Evolutionary conservation across 2,113 vertebrate genomes (phyloP).

Genomic region (Aleadryas rufinucha): DNA sequence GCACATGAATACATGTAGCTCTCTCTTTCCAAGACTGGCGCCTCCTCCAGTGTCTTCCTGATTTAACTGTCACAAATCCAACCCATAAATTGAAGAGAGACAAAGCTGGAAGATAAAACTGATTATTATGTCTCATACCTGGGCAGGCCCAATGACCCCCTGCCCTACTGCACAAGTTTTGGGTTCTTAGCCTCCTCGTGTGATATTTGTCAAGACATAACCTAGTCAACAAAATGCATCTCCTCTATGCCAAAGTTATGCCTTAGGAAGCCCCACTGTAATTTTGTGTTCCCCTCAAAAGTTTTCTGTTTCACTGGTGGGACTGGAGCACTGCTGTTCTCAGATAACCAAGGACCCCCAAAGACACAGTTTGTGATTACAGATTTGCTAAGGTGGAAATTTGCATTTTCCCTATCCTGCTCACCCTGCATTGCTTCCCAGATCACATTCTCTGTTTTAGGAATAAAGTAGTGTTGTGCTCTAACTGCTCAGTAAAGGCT

Average conservation of each 20-base stretch:
- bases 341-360: background rate
- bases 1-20: background rate
- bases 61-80: background rate
- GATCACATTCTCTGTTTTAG: background rate
- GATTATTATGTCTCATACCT: background rate
- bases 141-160: background rate
- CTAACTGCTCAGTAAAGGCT: background rate
- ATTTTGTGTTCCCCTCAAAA: background rate
- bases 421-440: background rate
- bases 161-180: background rate
- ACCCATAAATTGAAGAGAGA: rapidly evolving
- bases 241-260: background rate
- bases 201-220: background rate
- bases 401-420: background rate
- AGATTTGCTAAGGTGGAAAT: background rate
- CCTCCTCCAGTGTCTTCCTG: background rate
- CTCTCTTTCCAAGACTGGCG: background rate
- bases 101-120: background rate
- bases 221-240: background rate
- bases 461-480: background rate
- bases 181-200: background rate
- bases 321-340: background rate
- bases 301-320: background rate
- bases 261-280: background rate
- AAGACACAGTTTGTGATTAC: background rate